Evolutionary conservation across 2,113 vertebrate species (phyloP).

Genomic region (Oreocharis arfaki): DNA sequence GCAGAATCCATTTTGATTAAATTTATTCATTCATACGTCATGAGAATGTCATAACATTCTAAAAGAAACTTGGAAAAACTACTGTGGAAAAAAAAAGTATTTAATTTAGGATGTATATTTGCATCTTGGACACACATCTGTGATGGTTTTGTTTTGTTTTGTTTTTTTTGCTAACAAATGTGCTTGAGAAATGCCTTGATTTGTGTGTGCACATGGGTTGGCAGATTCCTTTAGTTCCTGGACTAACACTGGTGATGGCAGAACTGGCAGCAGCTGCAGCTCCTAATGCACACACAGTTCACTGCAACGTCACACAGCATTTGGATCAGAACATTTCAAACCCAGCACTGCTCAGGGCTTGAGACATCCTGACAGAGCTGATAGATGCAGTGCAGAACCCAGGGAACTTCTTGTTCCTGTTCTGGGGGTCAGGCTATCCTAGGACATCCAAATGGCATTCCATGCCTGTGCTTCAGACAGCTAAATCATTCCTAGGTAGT

Average conservation of each 20-base stretch:
- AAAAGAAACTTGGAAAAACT: background rate
- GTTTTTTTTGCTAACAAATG: background rate
- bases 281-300: background rate
- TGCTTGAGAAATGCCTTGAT: background rate
- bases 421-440: background rate
- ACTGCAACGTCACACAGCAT: background rate
- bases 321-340: background rate
- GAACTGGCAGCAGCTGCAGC: conserved; percentile 30
- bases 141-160: background rate
- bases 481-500: background rate
- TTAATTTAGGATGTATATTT: background rate
- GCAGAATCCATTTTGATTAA: background rate
- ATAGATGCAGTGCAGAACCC: background rate
- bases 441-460: background rate
- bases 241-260: background rate
- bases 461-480: background rate
- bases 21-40: background rate
- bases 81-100: background rate
- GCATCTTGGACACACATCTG: conserved; percentile 30
- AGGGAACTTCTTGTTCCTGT: background rate
- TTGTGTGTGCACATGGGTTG: background rate
- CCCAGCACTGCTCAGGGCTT: background rate
- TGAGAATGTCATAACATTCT: background rate
- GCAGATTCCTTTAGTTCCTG: background rate
- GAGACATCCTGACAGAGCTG: background rate